Evolutionary conservation across 2,797 vertebrate genomes (phyloP).

Genomic region (Pseudocheirus occidentalis): DNA sequence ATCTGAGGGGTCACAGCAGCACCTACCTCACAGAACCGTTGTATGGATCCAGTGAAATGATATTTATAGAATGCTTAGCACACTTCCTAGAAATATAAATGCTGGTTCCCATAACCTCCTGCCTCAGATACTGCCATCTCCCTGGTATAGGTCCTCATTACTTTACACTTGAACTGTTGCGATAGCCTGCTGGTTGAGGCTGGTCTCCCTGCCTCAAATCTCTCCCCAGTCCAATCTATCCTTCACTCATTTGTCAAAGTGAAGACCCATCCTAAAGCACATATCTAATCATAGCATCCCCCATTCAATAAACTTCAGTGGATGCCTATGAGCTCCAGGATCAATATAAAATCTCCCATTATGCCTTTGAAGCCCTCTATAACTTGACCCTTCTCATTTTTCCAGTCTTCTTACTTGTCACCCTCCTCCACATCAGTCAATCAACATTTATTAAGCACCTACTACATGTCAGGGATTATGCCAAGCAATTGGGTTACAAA

Average conservation of each 20-base stretch:
- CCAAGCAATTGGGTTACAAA: background rate
- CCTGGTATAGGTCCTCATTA: background rate
- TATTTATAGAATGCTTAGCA: too few species aligned
- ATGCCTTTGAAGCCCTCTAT: background rate
- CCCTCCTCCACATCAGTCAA: too few species aligned
- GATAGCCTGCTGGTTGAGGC: background rate
- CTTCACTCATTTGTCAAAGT: background rate
- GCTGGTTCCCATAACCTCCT: background rate
- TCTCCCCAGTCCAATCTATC: background rate
- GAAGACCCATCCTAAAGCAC: background rate
- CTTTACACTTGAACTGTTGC: background rate
- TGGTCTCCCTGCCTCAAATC: background rate
- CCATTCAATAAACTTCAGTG: background rate
- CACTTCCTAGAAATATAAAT: background rate
- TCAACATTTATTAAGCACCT: background rate
- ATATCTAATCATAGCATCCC: background rate
- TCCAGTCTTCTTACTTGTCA: background rate
- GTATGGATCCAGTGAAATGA: too few species aligned
- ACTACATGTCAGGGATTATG: background rate
- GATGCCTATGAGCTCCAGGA: background rate
- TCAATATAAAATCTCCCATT: background rate
- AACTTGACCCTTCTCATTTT: background rate
- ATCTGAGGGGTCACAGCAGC: too few species aligned
- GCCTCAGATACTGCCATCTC: background rate
- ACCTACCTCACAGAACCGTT: too few species aligned